Evolutionary conservation across 2,888 invertebrate species (phyloP), one percentile per base, ranked within the genome.

Genomic region (Therioaphis trifolii): DNA sequence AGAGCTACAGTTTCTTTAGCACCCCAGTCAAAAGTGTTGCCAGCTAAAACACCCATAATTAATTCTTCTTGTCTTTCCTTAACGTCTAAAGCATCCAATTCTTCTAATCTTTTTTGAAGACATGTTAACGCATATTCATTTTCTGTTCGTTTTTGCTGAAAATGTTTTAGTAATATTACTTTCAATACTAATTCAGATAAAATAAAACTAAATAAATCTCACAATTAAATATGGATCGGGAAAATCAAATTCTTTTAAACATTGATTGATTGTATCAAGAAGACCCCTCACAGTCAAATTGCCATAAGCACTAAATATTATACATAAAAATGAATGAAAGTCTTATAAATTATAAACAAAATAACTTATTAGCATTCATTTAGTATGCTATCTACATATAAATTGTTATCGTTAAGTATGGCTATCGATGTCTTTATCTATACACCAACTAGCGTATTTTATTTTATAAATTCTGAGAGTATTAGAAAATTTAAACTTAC

Each of bases 11-110:
- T 95, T 88, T 96, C 96, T 89, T 94, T 94, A 2, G 98, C 97
- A 78, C 98, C 98, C 96, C 97, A 98, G 89, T 99, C 98, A 90
- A 98, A 98, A 90, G 98, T 96, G 89, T 99, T 99, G 29, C 98
- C 96, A 88, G 91, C 91, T 58, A 93, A 88, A 61, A 93, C 88
- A n/a, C 92, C 91, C 88, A 91, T 88, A 35, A 91, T 90, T 24
- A 93, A 87, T 74, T 90, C 89, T 85, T 90, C 79, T 58, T 86
- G 84, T 14, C 86, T 86, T 35, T 86, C 85, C 12, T 76, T 72
- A 11, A 84, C 68, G 11, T 88, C 88, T 40, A 89, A 85, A 0
- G 87, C 87, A 79, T 90, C 89, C 75, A 90, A 86, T 78, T 89
- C 89, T 71, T 88, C 88, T 78, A 90, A 84, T 2, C 89, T 88